Conservation (phyloP, 2,888 invertebrate species). For the Sphecodes monilicornis region DNA sequence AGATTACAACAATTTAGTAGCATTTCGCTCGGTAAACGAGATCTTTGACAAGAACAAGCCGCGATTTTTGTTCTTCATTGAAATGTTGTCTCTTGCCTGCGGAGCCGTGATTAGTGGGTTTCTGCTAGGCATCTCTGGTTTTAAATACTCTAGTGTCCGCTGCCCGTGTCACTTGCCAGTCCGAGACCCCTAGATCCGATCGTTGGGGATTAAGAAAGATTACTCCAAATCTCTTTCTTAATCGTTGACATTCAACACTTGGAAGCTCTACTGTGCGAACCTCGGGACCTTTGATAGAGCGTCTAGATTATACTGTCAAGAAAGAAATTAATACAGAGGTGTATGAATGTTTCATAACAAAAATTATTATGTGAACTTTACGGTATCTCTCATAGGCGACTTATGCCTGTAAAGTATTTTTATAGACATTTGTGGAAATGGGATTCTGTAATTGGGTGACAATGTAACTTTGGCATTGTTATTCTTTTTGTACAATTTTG, state of each 20-base stretch:
- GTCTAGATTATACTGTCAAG: not conserved
- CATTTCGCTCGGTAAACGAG: not conserved
- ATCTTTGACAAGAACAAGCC: not conserved
- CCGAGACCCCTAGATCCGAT: constrained; percentile 1
- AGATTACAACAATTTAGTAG: constrained; percentile 3
- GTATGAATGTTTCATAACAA: not conserved
- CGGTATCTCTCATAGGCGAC: not conserved
- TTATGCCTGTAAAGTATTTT: not conserved
- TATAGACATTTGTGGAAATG: not conserved
- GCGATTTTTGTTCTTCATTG: not conserved
- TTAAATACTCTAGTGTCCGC: constrained; percentile 3
- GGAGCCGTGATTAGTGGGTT: not conserved
- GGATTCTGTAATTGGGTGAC: not conserved
- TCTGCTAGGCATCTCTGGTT: not conserved
- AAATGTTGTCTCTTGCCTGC: not conserved
- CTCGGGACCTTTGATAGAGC: not conserved
- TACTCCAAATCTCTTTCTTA: constrained; percentile 11
- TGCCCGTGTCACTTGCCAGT: constrained; percentile 10
- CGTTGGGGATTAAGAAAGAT: constrained; percentile 15
- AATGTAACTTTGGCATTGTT: no score
- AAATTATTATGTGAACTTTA: not conserved
- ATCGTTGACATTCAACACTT: constrained; percentile 9
- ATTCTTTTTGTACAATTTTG: not conserved
- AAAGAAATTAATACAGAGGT: not conserved
- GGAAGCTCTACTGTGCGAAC: not conserved